phyloP scores from a whole-genome alignment of 2,797 vertebrate species.

The Sebastes oblongus region DNA sequence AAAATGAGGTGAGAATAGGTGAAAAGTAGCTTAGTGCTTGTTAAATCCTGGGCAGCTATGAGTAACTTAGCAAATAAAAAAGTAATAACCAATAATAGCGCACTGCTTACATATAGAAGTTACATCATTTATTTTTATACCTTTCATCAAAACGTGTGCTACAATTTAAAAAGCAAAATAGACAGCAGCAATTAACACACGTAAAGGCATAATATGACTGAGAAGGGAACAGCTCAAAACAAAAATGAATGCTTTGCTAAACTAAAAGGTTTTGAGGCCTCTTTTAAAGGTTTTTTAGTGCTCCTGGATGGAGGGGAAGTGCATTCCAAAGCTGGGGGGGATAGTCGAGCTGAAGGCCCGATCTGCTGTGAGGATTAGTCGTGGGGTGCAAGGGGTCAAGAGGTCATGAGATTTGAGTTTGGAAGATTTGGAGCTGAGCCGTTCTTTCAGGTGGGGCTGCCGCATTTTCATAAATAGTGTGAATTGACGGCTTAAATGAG shows the following conservation, averaged over 20 bases:
- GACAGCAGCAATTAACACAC: not conserved
- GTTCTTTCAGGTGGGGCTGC: not conserved
- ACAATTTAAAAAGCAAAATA: not conserved
- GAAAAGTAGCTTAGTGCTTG: slow-evolving; percentile 20
- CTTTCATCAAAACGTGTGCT: not conserved
- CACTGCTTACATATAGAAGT: not conserved
- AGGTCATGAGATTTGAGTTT: slow-evolving; percentile 29
- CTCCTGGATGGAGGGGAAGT: not conserved
- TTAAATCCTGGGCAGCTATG: slow-evolving; percentile 26
- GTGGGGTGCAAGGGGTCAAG: slow-evolving; percentile 19
- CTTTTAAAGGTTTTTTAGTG: not conserved
- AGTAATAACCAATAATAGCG: not conserved
- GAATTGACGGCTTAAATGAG: not conserved
- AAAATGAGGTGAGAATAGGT: slow-evolving; percentile 9
- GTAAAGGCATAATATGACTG: not conserved
- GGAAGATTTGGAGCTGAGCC: not conserved
- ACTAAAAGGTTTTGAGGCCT: not conserved
- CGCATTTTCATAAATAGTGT: slow-evolving; percentile 1
- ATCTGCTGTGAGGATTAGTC: slow-evolving; percentile 20
- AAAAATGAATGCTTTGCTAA: not conserved
- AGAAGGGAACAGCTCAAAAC: not conserved
- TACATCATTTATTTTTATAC: not conserved
- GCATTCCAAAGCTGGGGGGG: slow-evolving; percentile 23
- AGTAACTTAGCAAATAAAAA: slow-evolving; percentile 13
- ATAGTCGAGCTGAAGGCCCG: not conserved